phyloP scores from a whole-genome alignment of 2,888 invertebrate species.

The Lasiommata megera region DNA sequence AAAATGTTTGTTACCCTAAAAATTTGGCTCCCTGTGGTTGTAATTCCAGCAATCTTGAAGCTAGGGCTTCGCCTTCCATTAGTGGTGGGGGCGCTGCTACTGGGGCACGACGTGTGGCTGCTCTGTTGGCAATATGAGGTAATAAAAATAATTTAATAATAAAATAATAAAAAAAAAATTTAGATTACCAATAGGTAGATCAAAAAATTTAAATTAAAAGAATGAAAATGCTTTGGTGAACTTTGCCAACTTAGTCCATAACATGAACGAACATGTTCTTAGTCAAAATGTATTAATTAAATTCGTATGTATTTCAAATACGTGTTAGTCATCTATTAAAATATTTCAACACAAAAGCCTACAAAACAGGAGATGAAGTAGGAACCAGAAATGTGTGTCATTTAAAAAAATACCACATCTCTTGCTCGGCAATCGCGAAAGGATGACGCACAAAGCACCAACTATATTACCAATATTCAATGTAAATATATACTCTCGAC shows the following conservation, averaged over 20 bases:
- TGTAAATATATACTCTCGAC: constrained; percentile 21
- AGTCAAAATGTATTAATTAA: too few species aligned
- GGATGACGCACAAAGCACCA: constrained; percentile 25
- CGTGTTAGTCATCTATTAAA: too few species aligned
- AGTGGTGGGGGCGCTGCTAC: constrained; percentile 94
- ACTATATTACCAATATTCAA: constrained; percentile 11
- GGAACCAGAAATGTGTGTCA: constrained; percentile 11
- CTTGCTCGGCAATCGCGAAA: constrained; percentile 12
- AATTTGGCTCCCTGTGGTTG: constrained; percentile 98
- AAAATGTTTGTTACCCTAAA: constrained; percentile 87
- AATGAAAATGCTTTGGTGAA: too few species aligned
- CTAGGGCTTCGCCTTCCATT: constrained; percentile 99
- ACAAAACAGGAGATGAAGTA: neutral
- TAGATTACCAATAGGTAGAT: too few species aligned
- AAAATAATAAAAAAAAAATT: too few species aligned
- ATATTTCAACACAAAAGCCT: too few species aligned
- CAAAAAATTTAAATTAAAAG: too few species aligned
- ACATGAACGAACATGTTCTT: too few species aligned
- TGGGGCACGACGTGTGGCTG: constrained; percentile 69
- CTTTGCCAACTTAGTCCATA: too few species aligned
- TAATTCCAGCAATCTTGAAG: constrained; percentile 95
- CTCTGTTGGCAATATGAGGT: constrained; percentile 41
- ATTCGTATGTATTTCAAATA: too few species aligned
- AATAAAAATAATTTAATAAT: neutral
- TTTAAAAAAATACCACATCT: constrained; percentile 23